Conservation (phyloP, 2,888 invertebrate species). For the Melangyna quadrimaculata region DNA sequence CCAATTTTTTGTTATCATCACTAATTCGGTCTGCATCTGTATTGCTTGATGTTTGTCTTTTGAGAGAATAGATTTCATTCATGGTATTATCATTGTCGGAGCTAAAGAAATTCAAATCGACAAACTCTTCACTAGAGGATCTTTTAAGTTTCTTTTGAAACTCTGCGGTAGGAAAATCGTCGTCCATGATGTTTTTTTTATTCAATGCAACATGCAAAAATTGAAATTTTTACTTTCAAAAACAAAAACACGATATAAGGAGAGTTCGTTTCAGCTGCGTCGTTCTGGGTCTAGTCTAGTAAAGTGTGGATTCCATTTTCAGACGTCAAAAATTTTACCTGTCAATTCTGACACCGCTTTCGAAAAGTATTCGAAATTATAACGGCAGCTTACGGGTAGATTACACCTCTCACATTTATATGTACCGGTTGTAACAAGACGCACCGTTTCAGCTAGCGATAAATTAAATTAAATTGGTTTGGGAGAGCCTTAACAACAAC, state of each 20-base stretch:
- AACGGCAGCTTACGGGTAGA: too few species aligned
- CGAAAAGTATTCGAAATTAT: too few species aligned
- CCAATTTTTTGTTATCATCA: slow-evolving; percentile 81
- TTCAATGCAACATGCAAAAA: not conserved
- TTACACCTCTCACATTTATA: too few species aligned
- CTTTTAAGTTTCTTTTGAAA: slow-evolving; percentile 57
- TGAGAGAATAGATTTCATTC: slow-evolving; percentile 43
- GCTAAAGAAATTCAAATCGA: slow-evolving; percentile 58
- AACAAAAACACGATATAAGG: not conserved
- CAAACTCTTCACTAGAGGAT: slow-evolving; percentile 63
- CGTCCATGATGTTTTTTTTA: slow-evolving; percentile 45
- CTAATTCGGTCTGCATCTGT: slow-evolving; percentile 32
- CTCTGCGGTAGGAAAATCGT: slow-evolving; percentile 54
- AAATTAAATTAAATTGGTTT: too few species aligned
- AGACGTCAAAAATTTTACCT: not conserved
- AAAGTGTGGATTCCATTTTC: not conserved
- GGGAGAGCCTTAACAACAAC: too few species aligned
- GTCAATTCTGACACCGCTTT: too few species aligned
- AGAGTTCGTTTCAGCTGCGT: too few species aligned
- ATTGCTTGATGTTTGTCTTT: slow-evolving; percentile 43
- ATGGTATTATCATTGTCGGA: slow-evolving; percentile 55
- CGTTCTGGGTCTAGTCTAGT: too few species aligned
- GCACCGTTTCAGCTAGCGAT: too few species aligned
- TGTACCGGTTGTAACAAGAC: too few species aligned
- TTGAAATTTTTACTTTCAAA: not conserved